These are phyloP conservation scores for Mesocentrotus franciscanus DNA, from an alignment of 53 echinoderm and acorn worm genomes.

Conservation along the genomic window DNA sequence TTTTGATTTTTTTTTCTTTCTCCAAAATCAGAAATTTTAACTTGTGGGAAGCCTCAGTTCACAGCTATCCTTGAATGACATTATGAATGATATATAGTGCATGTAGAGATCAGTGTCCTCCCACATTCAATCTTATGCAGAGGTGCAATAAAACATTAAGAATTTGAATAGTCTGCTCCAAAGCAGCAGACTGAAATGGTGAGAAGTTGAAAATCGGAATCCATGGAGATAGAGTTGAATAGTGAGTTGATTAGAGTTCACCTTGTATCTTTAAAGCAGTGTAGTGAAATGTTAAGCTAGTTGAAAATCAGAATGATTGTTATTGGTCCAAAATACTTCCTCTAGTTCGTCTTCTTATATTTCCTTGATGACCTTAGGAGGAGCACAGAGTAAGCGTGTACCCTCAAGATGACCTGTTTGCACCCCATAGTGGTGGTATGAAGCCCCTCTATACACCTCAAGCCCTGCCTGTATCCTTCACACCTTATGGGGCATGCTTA, in stretches of 20 bases:
- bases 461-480: constrained; percentile 63
- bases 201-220: background rate
- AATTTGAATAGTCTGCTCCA: background rate
- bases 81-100: background rate
- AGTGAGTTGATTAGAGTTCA: no score
- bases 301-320: background rate
- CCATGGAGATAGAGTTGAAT: background rate
- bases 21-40: background rate
- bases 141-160: background rate
- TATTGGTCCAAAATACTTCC: background rate
- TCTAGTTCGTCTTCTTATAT: background rate
- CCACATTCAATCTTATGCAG: background rate
- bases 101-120: background rate
- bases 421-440: background rate
- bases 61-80: background rate
- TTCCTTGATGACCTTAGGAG: background rate
- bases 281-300: background rate
- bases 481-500: constrained; percentile 71
- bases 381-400: constrained; percentile 23
- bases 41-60: background rate
- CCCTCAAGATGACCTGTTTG: constrained; percentile 15
- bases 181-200: background rate
- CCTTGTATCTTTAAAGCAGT: no score
- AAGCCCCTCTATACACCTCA: constrained; percentile 68
- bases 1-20: background rate